A percentile compares a stretch with the other conserved stretches of the same genome.
Evolutionary conservation across 2,113 vertebrate genomes (phyloP).

Genomic region (Ammodytes marinus): DNA sequence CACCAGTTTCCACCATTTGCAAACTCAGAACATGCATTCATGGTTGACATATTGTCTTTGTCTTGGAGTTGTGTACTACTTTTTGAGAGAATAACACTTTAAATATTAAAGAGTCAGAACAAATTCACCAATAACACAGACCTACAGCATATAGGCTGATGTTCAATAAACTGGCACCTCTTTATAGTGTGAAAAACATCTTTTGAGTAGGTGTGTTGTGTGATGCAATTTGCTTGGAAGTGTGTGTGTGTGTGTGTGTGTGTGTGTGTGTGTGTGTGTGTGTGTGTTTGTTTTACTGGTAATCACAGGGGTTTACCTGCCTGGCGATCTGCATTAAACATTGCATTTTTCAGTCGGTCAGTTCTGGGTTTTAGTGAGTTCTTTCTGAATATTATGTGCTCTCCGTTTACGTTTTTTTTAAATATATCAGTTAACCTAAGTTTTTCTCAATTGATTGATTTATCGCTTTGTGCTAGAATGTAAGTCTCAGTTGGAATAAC

Average conservation of each 20-base stretch:
- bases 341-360: neutral
- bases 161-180: neutral
- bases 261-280: neutral
- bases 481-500: neutral
- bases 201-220: neutral
- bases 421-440: neutral
- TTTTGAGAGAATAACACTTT: neutral
- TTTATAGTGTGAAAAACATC: neutral
- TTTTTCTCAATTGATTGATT: neutral
- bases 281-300: neutral
- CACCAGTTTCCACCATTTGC: conserved; percentile 59
- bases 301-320: neutral
- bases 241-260: neutral
- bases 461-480: neutral
- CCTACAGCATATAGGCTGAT: neutral
- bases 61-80: neutral
- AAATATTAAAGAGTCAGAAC: neutral
- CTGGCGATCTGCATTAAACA: neutral
- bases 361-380: neutral
- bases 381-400: neutral
- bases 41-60: neutral
- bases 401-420: too few species aligned
- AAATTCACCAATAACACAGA: conserved; percentile 1
- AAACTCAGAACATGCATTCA: conserved; percentile 21
- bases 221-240: neutral